These are phyloP conservation scores for Bujurquina vittata DNA, from an alignment of 2,113 vertebrate species.

Conservation along the genomic window DNA sequence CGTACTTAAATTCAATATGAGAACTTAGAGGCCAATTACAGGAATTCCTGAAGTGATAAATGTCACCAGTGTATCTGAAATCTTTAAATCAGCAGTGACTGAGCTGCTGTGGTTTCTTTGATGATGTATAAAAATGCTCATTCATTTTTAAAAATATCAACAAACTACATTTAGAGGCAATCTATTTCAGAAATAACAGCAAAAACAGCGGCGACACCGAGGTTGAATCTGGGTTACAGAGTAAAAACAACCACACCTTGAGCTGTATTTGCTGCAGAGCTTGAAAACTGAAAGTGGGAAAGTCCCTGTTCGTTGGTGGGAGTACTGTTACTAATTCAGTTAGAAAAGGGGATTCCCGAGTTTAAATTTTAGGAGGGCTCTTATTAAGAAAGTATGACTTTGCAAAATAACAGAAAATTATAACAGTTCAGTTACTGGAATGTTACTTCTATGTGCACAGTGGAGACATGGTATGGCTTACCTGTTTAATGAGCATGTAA, in stretches of 20 bases:
- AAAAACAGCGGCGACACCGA: neutral
- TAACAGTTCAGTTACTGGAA: neutral
- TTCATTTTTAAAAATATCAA: neutral
- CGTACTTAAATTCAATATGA: neutral
- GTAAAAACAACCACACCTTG: constrained; percentile 8
- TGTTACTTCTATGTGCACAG: neutral
- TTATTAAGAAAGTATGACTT: constrained; percentile 27
- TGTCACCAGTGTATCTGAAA: neutral
- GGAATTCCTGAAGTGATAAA: constrained; percentile 1
- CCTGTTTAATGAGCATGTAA: constrained; percentile 99
- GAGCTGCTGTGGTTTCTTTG: neutral
- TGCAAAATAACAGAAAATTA: constrained; percentile 20
- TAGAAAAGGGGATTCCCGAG: constrained; percentile 42
- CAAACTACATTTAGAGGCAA: neutral
- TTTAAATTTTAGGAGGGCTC: neutral
- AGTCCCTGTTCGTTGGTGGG: constrained; percentile 40
- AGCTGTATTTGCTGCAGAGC: neutral
- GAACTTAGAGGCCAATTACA: neutral
- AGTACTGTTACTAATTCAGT: constrained; percentile 44
- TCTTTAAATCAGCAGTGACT: neutral
- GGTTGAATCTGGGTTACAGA: constrained; percentile 25
- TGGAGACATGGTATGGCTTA: constrained; percentile 42
- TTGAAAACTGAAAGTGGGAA: constrained; percentile 49
- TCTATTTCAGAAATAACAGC: neutral
- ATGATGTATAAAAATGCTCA: neutral